phyloP scores from a whole-genome alignment of 2,113 vertebrate genomes.

The Felis chaus region DNA sequence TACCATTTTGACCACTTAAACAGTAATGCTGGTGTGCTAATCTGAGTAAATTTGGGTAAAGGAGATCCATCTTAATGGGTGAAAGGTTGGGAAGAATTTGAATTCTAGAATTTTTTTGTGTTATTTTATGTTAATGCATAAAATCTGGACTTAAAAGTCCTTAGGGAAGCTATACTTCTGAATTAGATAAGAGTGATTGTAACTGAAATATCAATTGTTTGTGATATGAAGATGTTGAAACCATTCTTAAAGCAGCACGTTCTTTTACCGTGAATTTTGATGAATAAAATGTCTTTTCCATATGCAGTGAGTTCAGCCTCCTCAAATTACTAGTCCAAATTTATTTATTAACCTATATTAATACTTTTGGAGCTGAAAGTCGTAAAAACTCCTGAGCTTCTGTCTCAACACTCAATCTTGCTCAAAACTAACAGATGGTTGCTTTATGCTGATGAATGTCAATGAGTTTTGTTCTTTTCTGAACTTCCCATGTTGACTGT shows the following conservation, averaged over 20 bases:
- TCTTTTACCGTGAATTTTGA: conserved; percentile 17
- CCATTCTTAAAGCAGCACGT: not conserved
- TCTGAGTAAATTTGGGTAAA: not conserved
- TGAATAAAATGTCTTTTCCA: conserved; percentile 11
- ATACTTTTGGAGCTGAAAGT: not conserved
- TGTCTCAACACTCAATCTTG: not conserved
- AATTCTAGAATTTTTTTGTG: not conserved
- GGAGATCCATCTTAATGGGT: not conserved
- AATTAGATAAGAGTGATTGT: not conserved
- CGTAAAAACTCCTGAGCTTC: not conserved
- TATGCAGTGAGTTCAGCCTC: not conserved
- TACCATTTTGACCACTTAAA: not conserved
- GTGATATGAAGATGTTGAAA: not conserved
- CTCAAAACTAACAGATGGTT: not conserved
- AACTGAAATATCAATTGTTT: not conserved
- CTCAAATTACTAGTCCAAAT: not conserved
- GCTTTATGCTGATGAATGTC: not conserved
- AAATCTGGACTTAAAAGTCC: not conserved
- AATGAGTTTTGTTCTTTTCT: not conserved
- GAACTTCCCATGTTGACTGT: not conserved
- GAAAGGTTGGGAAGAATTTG: not conserved
- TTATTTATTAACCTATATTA: not conserved
- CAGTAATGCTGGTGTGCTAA: not conserved
- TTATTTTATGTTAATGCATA: not conserved
- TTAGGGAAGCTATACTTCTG: not conserved